A percentile compares a stretch with the other conserved stretches of the same genome.
Evolutionary conservation across 2,797 vertebrate species (phyloP).

Genomic region (Anas flavirostris): DNA sequence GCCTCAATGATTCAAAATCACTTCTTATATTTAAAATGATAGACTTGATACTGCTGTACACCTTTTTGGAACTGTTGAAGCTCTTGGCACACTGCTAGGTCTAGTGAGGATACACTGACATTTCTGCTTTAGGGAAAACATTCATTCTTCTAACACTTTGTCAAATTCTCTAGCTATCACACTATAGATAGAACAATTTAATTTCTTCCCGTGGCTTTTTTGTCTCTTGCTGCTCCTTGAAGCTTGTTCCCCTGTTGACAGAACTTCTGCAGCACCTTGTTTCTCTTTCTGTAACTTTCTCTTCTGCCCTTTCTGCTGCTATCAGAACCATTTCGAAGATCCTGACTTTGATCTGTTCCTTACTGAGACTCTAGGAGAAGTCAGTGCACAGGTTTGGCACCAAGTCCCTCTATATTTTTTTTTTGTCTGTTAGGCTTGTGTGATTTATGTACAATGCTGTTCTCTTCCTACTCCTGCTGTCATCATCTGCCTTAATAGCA

Average conservation of each 20-base stretch:
- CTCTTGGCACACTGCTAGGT: slow-evolving; percentile 28
- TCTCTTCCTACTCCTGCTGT: slow-evolving; percentile 63
- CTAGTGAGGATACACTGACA: slow-evolving; percentile 51
- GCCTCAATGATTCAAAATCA: background rate
- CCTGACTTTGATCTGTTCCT: background rate
- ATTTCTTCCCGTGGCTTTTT: slow-evolving; percentile 17
- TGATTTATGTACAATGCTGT: slow-evolving; percentile 55
- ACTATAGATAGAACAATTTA: slow-evolving; percentile 37
- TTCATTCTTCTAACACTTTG: slow-evolving; percentile 58
- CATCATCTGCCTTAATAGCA: slow-evolving; percentile 54
- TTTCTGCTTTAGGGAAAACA: slow-evolving; percentile 64
- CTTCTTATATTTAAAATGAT: background rate
- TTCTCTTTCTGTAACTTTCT: background rate
- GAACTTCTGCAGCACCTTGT: slow-evolving; percentile 13
- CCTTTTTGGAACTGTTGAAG: slow-evolving; percentile 25
- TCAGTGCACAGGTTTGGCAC: background rate
- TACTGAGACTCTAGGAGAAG: background rate
- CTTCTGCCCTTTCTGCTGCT: background rate
- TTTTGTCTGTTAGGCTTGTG: slow-evolving; percentile 41
- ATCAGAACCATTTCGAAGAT: background rate
- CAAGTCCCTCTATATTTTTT: background rate
- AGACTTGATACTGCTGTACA: background rate
- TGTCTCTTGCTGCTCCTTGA: background rate
- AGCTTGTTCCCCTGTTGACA: background rate
- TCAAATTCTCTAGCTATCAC: slow-evolving; percentile 34